Evolutionary conservation across 1,140 invertebrate species (phyloP).

Genomic region (Caligus rogercresseyi): DNA sequence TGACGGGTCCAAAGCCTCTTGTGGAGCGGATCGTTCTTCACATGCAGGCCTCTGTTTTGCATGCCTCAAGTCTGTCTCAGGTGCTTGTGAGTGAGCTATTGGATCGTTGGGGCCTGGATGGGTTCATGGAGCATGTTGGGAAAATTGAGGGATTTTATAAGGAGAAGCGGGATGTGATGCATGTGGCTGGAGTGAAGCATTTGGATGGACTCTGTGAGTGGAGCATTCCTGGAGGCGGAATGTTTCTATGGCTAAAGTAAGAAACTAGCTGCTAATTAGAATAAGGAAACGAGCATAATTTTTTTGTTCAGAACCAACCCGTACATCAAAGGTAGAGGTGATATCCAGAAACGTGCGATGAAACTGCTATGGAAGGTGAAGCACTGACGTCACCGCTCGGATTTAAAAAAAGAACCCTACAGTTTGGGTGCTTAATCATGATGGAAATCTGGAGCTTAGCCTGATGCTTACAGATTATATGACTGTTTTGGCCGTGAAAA

Average conservation of each 20-base stretch:
- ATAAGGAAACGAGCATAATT: no score
- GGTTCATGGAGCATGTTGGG: conserved; percentile 40
- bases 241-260: conserved; percentile 54
- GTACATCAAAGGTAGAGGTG: no score
- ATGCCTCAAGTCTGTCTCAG: conserved; percentile 52
- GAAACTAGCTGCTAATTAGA: no score
- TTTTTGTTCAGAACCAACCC: no score
- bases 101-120: conserved; percentile 39
- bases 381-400: no score
- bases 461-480: no score
- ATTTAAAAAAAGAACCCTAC: no score
- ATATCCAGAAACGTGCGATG: no score
- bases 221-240: conserved; percentile 44
- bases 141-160: conserved; percentile 44
- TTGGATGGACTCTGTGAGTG: conserved; percentile 45
- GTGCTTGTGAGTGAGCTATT: conserved; percentile 44
- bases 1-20: conserved; percentile 45
- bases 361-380: no score
- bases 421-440: no score
- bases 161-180: conserved; percentile 41
- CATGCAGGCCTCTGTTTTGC: conserved; percentile 46
- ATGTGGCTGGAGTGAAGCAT: conserved; percentile 40
- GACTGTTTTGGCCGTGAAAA: no score
- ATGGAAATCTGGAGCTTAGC: no score
- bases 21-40: conserved; percentile 44